phyloP scores from a whole-genome alignment of 2,797 vertebrate genomes.

The Phalloptychus januarius region DNA sequence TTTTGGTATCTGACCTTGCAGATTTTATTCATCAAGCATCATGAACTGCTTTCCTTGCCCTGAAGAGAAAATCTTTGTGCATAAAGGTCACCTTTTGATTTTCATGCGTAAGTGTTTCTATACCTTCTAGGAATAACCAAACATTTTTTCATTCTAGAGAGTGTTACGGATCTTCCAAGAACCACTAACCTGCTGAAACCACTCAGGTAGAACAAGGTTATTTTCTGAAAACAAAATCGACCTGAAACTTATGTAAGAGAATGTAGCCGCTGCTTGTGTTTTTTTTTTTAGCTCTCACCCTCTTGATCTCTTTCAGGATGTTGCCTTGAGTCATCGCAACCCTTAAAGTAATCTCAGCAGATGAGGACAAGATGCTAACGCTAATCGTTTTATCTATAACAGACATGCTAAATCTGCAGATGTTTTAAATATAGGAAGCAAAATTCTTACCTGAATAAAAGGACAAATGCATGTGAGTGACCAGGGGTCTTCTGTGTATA shows the following conservation, averaged over 20 bases:
- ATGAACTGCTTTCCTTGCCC: background rate
- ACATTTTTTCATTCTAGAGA: slow-evolving; percentile 19
- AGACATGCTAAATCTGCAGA: slow-evolving; percentile 10
- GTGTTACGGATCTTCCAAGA: slow-evolving; percentile 30
- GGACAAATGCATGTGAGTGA: slow-evolving; percentile 32
- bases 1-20: background rate
- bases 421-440: slow-evolving; percentile 8
- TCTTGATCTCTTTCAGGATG: slow-evolving; percentile 10
- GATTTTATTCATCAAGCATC: background rate
- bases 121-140: background rate
- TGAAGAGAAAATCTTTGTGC: background rate
- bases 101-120: slow-evolving; percentile 2
- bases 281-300: background rate
- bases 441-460: slow-evolving; percentile 7
- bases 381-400: slow-evolving; percentile 12
- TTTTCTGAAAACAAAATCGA: slow-evolving; percentile 34
- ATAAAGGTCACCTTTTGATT: slow-evolving; percentile 25
- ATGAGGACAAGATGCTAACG: slow-evolving; percentile 7
- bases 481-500: slow-evolving; percentile 29
- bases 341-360: slow-evolving; percentile 2
- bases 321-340: slow-evolving; percentile 1
- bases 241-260: slow-evolving; percentile 6
- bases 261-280: background rate
- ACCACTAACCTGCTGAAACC: slow-evolving; percentile 28
- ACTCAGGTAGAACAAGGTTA: slow-evolving; percentile 9